Conservation (phyloP, 2,888 invertebrate genomes). For the Lasioglossum pauxillum region DNA sequence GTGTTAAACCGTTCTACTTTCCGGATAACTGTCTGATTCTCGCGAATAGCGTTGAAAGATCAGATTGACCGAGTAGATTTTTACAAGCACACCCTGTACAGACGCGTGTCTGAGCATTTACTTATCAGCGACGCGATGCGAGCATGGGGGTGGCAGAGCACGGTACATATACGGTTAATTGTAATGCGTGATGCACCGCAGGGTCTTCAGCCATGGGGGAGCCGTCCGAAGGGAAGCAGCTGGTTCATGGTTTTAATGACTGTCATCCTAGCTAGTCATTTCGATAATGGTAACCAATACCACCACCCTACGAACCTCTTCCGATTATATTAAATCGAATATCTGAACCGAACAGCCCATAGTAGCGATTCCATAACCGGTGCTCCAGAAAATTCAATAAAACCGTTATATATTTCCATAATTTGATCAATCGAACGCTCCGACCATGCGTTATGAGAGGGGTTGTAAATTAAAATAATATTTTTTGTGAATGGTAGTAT, state of each 20-base stretch:
- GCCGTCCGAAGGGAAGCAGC: constrained; percentile 70
- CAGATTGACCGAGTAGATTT: constrained; percentile 3
- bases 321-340: constrained; percentile 60
- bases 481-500: neutral
- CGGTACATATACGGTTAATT: constrained; percentile 70
- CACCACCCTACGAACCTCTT: constrained; percentile 12
- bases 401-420: neutral
- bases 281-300: constrained; percentile 77
- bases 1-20: neutral
- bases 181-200: constrained; percentile 68
- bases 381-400: neutral
- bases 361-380: neutral
- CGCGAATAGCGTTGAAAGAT: neutral
- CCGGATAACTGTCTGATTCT: neutral
- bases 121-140: constrained; percentile 60
- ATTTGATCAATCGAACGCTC: neutral
- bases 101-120: constrained; percentile 55
- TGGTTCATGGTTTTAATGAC: constrained; percentile 74
- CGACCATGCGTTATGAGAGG: neutral
- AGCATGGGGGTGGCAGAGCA: constrained; percentile 71
- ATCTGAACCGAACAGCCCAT: constrained; percentile 35
- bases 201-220: constrained; percentile 69
- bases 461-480: neutral
- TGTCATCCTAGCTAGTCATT: constrained; percentile 77
- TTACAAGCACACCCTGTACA: constrained; percentile 47